Evolutionary conservation across 2,113 vertebrate species (phyloP), one percentile per base, ranked within the genome.

Genomic region (Sitta europaea): DNA sequence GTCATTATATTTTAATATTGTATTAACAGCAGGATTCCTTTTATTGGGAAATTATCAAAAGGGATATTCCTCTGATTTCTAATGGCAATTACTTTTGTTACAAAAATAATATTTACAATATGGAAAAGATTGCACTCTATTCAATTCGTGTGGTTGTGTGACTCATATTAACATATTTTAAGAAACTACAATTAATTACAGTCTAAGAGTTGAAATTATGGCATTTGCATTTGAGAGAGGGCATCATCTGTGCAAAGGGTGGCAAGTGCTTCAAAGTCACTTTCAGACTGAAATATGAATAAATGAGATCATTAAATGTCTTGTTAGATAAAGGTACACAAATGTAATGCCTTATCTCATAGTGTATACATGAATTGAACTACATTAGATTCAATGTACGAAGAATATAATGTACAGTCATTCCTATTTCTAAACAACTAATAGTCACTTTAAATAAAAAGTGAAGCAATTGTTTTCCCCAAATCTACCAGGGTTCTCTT

Each of bases 131-230:
- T 91, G 33, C 31, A 78, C 4, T 10, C 33, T 61, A n/a, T 91
- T 89, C 25, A 43, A 53, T 74, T 94, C 81, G 2, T 15, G 58
- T 75, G 16, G 25, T 45, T 79, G 50, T 54, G 58, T 96, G 2
- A 94, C 27, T 92, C 76, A 45, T 51, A 55, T 91, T 80, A 83
- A 2, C 51, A 71, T 84, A 92, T 84, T 95, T 94, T 90, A 93
- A 72, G 81, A 85, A 93, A 75, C 43, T 65, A 14, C 5, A 3
- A 72, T 82, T 94, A 93, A 96, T 79, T 79, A 61, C 16, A 61
- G 6, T n/a, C 28, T 88, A 88, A 80, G 12, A 61, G 24, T 61
- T 68, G 45, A 94, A 90, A 86, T 75, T 31, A 78, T 45, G 14
- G 10, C 5, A 88, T 90, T 92, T 94, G 53, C 70, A 65, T 85